Percentiles rank a stretch among this genome's conserved stretches.
These are phyloP conservation scores for Henricia sp. DNA, from an alignment of 53 echinoderm and acorn worm species.

Conservation along the genomic window DNA sequence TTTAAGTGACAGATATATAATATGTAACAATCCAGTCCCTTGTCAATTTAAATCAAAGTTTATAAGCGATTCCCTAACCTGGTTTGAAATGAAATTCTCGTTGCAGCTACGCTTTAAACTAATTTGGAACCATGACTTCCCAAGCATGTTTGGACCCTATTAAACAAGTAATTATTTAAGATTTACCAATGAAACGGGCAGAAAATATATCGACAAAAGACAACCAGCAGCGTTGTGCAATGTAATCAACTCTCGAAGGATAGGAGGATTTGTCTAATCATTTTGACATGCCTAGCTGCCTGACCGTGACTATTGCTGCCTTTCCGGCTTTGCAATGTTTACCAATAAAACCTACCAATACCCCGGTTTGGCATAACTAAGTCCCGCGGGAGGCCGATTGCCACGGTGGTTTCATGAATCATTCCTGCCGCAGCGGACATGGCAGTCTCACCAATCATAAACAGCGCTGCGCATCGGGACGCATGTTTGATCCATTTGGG, in stretches of 20 bases:
- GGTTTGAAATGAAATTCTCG: too few species aligned
- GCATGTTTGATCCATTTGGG: too few species aligned
- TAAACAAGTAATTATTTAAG: slow-evolving; percentile 13
- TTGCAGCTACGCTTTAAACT: too few species aligned
- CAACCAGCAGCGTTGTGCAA: slow-evolving; percentile 23
- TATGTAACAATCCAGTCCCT: too few species aligned
- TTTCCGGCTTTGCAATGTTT: not conserved
- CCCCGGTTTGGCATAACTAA: slow-evolving; percentile 5
- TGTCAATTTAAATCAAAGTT: too few species aligned
- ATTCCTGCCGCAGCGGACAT: not conserved
- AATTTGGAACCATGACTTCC: too few species aligned
- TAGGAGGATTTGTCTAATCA: slow-evolving; percentile 37
- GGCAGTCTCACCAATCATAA: too few species aligned
- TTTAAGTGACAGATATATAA: too few species aligned
- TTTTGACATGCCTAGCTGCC: slow-evolving; percentile 40
- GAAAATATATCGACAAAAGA: slow-evolving; percentile 45
- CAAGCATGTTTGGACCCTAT: not conserved
- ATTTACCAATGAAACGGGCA: slow-evolving; percentile 19
- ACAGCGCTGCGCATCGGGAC: too few species aligned
- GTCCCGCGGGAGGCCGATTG: slow-evolving; percentile 8
- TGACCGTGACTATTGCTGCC: slow-evolving; percentile 38
- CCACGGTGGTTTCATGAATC: slow-evolving; percentile 14
- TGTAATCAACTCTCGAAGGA: slow-evolving; percentile 34
- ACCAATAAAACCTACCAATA: slow-evolving; percentile 46
- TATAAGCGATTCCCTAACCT: too few species aligned